Conservation (phyloP, 1,140 invertebrate species). For the Neodiprion fabricii region DNA sequence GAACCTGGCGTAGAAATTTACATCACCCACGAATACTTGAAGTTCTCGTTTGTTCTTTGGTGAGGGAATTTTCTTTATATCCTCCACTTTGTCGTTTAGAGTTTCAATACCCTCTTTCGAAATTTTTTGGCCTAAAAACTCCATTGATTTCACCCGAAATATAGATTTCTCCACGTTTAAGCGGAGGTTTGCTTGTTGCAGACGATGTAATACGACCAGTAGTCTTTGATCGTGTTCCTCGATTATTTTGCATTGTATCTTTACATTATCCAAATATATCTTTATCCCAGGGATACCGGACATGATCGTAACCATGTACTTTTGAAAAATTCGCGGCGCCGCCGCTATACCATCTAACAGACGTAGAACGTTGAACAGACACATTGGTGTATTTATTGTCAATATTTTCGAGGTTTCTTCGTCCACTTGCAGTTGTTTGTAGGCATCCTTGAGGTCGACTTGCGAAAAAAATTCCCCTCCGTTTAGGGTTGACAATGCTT, state of each 20-base stretch:
- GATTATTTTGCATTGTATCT: constrained; percentile 34
- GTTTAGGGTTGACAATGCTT: neutral
- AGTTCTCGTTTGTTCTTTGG: constrained; percentile 45
- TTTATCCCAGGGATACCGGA: constrained; percentile 39
- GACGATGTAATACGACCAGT: constrained; percentile 10
- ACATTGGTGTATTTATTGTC: neutral
- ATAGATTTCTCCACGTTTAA: constrained; percentile 46
- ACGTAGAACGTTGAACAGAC: neutral
- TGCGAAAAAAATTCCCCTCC: neutral
- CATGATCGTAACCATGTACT: constrained; percentile 42
- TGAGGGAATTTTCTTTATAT: constrained; percentile 46
- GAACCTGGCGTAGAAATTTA: constrained; percentile 50
- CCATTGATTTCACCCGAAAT: constrained; percentile 37
- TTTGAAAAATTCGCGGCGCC: constrained; percentile 54
- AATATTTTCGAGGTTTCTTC: neutral
- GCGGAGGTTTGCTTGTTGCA: constrained; percentile 37
- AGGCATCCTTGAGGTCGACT: neutral
- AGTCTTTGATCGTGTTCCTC: constrained; percentile 29
- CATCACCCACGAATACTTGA: constrained; percentile 51
- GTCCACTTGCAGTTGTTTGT: constrained; percentile 11
- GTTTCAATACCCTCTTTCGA: constrained; percentile 42
- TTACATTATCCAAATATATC: constrained; percentile 47
- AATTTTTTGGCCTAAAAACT: constrained; percentile 47
- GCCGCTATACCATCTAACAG: constrained; percentile 28
- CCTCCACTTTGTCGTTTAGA: constrained; percentile 40